A percentile compares a stretch with the other conserved stretches of the same genome.
Conservation (phyloP, 1,140 invertebrate species). For the Drosophila tani region DNA sequence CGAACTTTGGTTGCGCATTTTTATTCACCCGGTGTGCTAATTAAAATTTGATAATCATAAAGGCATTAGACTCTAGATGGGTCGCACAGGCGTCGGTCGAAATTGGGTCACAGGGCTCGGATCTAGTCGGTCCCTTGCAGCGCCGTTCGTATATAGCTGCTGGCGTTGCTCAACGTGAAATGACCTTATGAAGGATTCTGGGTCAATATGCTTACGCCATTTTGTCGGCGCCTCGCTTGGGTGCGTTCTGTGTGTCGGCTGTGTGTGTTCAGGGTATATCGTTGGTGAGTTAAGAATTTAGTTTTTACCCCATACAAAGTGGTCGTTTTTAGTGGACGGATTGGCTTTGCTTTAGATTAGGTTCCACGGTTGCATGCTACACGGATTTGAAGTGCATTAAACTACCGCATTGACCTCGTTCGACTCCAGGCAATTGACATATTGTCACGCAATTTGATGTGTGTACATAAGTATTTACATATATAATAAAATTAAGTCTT, state of each 20-base stretch:
- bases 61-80: slow-evolving; percentile 12
- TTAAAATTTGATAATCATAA: slow-evolving; percentile 47
- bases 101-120: slow-evolving; percentile 66
- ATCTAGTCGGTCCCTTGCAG: slow-evolving; percentile 16
- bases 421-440: slow-evolving; percentile 46
- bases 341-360: not conserved
- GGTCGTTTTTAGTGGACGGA: slow-evolving; percentile 10
- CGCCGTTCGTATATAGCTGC: slow-evolving; percentile 8
- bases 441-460: slow-evolving; percentile 36
- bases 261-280: slow-evolving; percentile 12
- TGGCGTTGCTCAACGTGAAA: slow-evolving; percentile 36
- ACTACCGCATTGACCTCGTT: slow-evolving; percentile 61
- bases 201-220: slow-evolving; percentile 78
- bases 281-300: slow-evolving; percentile 45
- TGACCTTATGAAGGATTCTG: slow-evolving; percentile 82
- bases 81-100: slow-evolving; percentile 53
- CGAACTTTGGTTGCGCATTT: slow-evolving; percentile 22
- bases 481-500: not conserved
- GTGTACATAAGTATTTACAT: too few relatives aligned
- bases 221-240: slow-evolving; percentile 46
- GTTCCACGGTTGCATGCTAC: slow-evolving; percentile 19
- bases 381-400: slow-evolving; percentile 47
- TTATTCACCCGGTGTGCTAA: slow-evolving; percentile 14
- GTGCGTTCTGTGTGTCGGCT: slow-evolving; percentile 23
- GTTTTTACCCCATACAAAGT: slow-evolving; percentile 40